These are phyloP conservation scores for Chymomyza procnemis DNA, from an alignment of 2,888 invertebrate genomes.

Conservation along the genomic window DNA sequence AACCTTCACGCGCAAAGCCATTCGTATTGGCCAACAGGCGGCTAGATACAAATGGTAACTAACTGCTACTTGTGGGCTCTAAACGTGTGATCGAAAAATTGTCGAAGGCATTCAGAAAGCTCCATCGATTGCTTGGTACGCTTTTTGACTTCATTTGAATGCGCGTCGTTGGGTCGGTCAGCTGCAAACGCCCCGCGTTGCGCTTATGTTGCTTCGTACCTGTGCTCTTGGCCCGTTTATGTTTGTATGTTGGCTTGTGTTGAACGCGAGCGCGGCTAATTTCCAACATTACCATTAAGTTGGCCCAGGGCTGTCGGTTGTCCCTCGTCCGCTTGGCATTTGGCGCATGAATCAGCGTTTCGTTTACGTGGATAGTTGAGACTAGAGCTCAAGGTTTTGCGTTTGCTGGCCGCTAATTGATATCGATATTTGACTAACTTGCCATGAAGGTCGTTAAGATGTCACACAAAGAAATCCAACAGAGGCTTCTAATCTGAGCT, in stretches of 20 bases:
- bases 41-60: background rate
- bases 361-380: constrained; percentile 54
- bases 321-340: constrained; percentile 19
- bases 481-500: background rate
- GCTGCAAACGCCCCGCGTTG: constrained; percentile 10
- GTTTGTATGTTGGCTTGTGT: constrained; percentile 32
- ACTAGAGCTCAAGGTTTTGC: constrained; percentile 58
- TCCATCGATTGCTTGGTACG: constrained; percentile 19
- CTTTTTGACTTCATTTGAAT: constrained; percentile 49
- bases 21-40: background rate
- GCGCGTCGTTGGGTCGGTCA: constrained; percentile 22
- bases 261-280: constrained; percentile 58
- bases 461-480: constrained; percentile 32
- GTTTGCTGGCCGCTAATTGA: constrained; percentile 20
- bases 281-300: constrained; percentile 21
- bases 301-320: background rate
- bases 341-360: constrained; percentile 55
- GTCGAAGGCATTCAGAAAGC: constrained; percentile 45
- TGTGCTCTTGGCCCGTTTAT: constrained; percentile 59
- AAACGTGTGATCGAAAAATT: constrained; percentile 39
- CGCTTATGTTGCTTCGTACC: background rate
- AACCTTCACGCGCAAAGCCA: constrained; percentile 33
- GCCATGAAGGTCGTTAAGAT: constrained; percentile 54
- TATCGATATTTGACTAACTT: constrained; percentile 31
- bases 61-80: background rate